Evolutionary conservation across 2,113 vertebrate genomes (phyloP).

Genomic region (Noctilio leporinus): DNA sequence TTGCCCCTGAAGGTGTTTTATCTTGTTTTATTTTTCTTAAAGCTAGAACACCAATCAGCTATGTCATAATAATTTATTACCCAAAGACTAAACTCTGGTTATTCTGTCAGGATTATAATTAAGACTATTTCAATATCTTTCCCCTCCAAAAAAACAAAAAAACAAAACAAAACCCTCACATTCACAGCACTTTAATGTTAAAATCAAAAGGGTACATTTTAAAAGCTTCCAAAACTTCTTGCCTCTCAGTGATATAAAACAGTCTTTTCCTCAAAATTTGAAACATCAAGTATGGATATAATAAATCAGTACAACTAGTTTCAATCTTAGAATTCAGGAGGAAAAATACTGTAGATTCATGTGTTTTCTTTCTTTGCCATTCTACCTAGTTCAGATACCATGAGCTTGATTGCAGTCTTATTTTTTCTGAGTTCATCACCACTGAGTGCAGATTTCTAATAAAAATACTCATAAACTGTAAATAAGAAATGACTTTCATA

Average conservation of each 20-base stretch:
- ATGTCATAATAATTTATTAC: not conserved
- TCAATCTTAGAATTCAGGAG: not conserved
- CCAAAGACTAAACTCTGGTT: not conserved
- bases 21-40: not conserved
- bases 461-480: not conserved
- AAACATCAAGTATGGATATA: not conserved
- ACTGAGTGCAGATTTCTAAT: not conserved
- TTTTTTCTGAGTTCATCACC: not conserved
- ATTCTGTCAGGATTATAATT: not conserved
- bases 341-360: not conserved
- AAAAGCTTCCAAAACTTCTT: not conserved
- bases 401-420: not conserved
- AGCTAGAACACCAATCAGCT: not conserved
- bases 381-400: not conserved
- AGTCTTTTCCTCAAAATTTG: not conserved
- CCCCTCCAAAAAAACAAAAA: too few species aligned
- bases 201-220: not conserved
- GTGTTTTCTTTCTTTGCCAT: not conserved
- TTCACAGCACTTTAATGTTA: not conserved
- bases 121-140: constrained; percentile 14
- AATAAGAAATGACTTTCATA: not conserved
- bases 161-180: too few species aligned
- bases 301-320: not conserved
- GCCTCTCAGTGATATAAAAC: not conserved
- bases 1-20: not conserved